phyloP scores from a whole-genome alignment of 2,797 vertebrate species.

The Bovichtus variegatus region DNA sequence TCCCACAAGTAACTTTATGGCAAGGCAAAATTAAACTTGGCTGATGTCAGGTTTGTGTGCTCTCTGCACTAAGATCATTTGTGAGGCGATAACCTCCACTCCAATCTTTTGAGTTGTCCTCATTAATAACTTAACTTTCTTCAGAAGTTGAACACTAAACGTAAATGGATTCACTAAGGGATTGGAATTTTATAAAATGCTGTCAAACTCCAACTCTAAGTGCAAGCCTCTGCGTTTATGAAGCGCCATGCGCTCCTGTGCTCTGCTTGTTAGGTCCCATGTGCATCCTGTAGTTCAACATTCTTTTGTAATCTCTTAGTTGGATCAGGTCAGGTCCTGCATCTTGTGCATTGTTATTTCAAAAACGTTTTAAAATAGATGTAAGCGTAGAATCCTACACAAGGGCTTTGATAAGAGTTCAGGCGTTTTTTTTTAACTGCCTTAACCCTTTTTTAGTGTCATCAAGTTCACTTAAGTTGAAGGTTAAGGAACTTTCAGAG shows the following conservation, averaged over 20 bases:
- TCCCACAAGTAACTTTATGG: not conserved
- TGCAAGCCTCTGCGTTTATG: not conserved
- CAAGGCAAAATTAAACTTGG: not conserved
- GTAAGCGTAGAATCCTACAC: not conserved
- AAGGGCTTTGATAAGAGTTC: not conserved
- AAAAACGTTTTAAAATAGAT: too few relatives aligned
- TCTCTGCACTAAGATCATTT: not conserved
- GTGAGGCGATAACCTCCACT: not conserved
- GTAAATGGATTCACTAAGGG: not conserved
- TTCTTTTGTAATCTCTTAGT: not conserved
- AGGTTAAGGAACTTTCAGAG: not conserved
- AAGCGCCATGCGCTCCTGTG: not conserved
- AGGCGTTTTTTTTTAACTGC: conserved; percentile 9
- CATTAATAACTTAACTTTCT: not conserved
- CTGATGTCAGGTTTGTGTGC: not conserved
- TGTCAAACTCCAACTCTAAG: not conserved
- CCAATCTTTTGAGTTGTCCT: not conserved
- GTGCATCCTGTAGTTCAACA: not conserved
- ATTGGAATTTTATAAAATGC: not conserved
- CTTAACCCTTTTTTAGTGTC: conserved; percentile 15
- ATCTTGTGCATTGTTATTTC: not conserved
- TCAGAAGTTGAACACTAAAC: not conserved
- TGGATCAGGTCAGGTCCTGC: not conserved
- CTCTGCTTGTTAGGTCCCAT: not conserved
- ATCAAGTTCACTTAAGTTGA: conserved; percentile 12